Base-by-base conservation (phyloP, 2,888 invertebrate species). In the Kuschelorhynchus macadamiae region DNA sequence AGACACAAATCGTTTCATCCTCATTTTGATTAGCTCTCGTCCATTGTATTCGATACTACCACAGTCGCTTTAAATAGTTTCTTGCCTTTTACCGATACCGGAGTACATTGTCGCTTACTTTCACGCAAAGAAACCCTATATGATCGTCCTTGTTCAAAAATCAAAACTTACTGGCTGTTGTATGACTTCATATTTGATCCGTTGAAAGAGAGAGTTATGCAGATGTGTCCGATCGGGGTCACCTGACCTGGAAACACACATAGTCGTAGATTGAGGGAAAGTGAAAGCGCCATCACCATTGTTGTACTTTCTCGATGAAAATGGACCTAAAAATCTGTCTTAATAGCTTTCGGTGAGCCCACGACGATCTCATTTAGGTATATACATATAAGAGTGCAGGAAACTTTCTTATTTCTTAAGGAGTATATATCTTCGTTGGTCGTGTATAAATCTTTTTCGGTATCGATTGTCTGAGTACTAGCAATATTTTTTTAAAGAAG, bases 151-250 rank as follows among this genome's bases (percentile, higher is more conserved):
- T n/a, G n/a, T n/a, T n/a, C n/a, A n/a, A n/a, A n/a, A n/a, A n/a
- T n/a, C n/a, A n/a, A n/a, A n/a, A n/a, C n/a, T n/a, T n/a, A n/a
- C n/a, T n/a, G n/a, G n/a, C n/a, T n/a, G n/a, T n/a, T n/a, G n/a
- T n/a, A n/a, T n/a, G n/a, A n/a, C n/a, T n/a, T n/a, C n/a, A n/a
- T 53, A 55, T 25, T 18, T 46, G 53, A 53, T 33, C 53, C 33
- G 60, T 66, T 66, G 66, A 66, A 66, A 66, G 66, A 66, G 66
- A 66, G 59, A 66, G 66, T 66, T 60, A 59, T 53, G 66, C 64
- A 65, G 64, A 65, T 65, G 64, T 21, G 59, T 39, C 21, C 50
- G 46, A 66, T 53, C 52, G 57, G 49, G 65, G 65, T 65, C 60
- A 59, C 30, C 47, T 36, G 66, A 59, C 66, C 66, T 50, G 50